Base-by-base conservation (phyloP, 2,888 invertebrate species). In the Heterodera filipjevi region DNA sequence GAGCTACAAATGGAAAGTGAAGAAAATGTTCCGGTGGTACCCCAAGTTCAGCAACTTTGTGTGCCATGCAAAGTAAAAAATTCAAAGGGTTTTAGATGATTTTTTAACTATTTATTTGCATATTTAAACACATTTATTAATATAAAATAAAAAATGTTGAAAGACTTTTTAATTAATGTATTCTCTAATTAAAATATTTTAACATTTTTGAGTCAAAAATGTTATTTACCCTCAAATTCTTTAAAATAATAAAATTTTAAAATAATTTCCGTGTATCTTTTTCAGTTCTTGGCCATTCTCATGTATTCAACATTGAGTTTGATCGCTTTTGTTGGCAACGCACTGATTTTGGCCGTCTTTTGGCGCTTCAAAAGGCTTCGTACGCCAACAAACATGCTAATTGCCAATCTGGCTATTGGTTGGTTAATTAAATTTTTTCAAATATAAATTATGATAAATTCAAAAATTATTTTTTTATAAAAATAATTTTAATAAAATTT, bases 351-450 rank as follows among this genome's bases (percentile, higher is more conserved):
- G n/a, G 80, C 87, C n/a, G 85, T 87, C 46, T 84, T 89, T 53
- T 59, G 84, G 16, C 83, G 84, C 72, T 89, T 89, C 79, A 84
- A 84, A 70, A 82, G 87, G 27, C 82, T 89, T 2, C 82, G 90
- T 66, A 90, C 90, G 3, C 89, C 90, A 2, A 90, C 90, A 35
- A 91, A 91, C 85, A 90, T 90, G 80, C 89, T 91, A 78, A 90
- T 91, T 70, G 88, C 90, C 22, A 90, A 90, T 81, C 85, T 90
- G 74, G 90, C 90, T 19, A 82, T 88, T 70, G 86, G 59, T 35
- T 32, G 6, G n/a, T 44, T 76, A 27, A 44, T n/a, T 59, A 32
- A 49, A 76, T 27, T 73, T 19, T 59, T 35, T 35, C 10, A 27
- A n/a, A 76, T 76, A 27, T 1, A 74, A 19, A 16, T n/a, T 46